Percentiles rank a stretch among this genome's conserved stretches.
phyloP scores from a whole-genome alignment of 2,113 vertebrate species.

The Columba janthina region DNA sequence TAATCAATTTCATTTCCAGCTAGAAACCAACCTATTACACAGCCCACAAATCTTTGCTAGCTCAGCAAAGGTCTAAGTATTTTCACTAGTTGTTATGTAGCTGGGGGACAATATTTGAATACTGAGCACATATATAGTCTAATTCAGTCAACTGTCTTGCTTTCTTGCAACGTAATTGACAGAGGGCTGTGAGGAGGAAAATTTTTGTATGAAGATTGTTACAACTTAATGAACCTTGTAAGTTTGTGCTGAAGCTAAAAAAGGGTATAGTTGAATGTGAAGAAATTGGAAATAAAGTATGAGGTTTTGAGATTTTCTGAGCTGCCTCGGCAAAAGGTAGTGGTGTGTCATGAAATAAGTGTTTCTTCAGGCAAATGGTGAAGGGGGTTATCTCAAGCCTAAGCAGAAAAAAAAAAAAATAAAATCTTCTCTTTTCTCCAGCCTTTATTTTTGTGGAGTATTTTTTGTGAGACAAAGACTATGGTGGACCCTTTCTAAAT shows the following conservation, averaged over 20 bases:
- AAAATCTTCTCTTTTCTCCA: not conserved
- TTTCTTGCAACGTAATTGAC: slow-evolving; percentile 20
- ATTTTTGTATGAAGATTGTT: not conserved
- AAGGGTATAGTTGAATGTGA: not conserved
- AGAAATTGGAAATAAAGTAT: slow-evolving; percentile 6
- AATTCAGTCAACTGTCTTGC: not conserved
- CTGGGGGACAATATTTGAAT: not conserved
- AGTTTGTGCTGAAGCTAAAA: not conserved
- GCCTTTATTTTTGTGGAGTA: not conserved
- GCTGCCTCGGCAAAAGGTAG: not conserved
- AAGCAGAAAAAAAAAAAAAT: not conserved
- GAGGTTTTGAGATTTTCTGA: slow-evolving; percentile 17
- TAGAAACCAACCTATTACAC: not conserved
- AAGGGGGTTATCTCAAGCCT: not conserved
- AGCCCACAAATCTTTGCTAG: not conserved
- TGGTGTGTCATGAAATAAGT: not conserved
- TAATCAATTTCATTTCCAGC: not conserved
- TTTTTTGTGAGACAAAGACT: not conserved
- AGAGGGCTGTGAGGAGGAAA: not conserved
- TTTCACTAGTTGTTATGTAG: not conserved
- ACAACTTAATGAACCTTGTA: slow-evolving; percentile 26
- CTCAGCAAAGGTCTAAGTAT: not conserved
- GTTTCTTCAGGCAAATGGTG: not conserved
- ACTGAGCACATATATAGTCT: not conserved
- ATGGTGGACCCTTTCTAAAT: not conserved